A percentile compares a stretch with the other conserved stretches of the same genome.
Evolutionary conservation across 2,113 vertebrate genomes (phyloP).

Genomic region (Anoura caudifer): DNA sequence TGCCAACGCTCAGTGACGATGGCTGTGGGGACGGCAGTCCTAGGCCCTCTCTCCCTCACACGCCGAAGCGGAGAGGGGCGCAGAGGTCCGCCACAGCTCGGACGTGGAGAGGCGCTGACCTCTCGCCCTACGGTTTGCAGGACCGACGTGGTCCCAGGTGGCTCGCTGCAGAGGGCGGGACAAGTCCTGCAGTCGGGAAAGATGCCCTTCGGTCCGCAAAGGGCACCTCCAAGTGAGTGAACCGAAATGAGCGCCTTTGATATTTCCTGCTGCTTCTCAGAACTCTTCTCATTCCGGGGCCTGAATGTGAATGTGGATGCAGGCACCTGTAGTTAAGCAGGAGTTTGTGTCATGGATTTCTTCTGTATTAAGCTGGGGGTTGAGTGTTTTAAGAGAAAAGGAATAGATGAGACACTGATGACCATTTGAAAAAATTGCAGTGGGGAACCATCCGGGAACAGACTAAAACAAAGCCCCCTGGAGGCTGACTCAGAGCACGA

Average conservation of each 20-base stretch:
- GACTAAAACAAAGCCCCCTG: not conserved
- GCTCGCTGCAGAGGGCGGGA: not conserved
- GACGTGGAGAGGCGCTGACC: too few relatives aligned
- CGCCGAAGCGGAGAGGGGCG: not conserved
- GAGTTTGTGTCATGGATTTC: not conserved
- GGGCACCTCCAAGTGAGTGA: not conserved
- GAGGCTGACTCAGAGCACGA: not conserved
- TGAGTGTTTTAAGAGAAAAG: not conserved
- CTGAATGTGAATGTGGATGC: not conserved
- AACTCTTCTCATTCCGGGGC: not conserved
- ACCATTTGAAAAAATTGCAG: not conserved
- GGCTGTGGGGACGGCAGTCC: not conserved
- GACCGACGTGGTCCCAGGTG: accelerated
- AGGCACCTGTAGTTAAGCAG: not conserved
- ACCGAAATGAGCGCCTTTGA: not conserved
- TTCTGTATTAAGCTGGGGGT: not conserved
- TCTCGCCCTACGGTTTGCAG: accelerated
- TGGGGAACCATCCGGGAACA: not conserved
- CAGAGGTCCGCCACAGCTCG: accelerated
- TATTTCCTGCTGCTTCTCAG: not conserved
- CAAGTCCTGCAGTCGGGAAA: not conserved
- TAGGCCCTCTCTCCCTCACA: accelerated
- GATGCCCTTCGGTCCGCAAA: not conserved
- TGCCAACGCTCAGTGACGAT: accelerated
- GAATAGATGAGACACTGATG: not conserved